Percentiles rank a stretch among this genome's conserved stretches.
These are phyloP conservation scores for Sminthurides aquaticus DNA, from an alignment of 2,888 invertebrate genomes.

Conservation along the genomic window DNA sequence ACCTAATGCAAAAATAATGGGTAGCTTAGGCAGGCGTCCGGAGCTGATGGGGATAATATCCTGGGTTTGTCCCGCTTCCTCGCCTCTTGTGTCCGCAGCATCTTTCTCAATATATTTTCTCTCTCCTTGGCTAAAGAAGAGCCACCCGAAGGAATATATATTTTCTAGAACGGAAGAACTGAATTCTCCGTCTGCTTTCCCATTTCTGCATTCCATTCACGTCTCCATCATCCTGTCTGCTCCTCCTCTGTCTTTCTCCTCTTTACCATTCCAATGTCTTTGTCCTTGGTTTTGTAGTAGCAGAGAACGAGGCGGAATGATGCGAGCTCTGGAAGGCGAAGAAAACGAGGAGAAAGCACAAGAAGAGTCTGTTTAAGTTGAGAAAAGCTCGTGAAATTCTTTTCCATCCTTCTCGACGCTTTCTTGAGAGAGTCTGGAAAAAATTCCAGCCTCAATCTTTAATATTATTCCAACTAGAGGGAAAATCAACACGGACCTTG, in stretches of 20 bases:
- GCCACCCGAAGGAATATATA: too few relatives aligned
- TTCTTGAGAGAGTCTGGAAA: background rate
- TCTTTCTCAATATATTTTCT: too few relatives aligned
- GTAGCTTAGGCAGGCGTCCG: background rate
- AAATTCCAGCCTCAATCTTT: background rate
- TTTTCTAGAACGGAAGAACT: too few relatives aligned
- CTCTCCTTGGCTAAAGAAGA: too few relatives aligned
- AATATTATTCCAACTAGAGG: background rate
- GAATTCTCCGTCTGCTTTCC: background rate
- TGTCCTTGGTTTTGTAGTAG: too few relatives aligned
- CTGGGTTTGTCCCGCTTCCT: background rate
- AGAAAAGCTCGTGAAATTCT: too few relatives aligned
- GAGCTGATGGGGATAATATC: background rate
- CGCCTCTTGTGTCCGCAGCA: background rate
- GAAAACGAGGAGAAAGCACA: too few relatives aligned
- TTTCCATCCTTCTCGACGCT: too few relatives aligned
- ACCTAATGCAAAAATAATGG: conserved; percentile 25
- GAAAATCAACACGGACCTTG: background rate
- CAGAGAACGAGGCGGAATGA: too few relatives aligned
- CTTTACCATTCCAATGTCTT: background rate
- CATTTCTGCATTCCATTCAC: background rate
- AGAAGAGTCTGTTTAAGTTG: too few relatives aligned
- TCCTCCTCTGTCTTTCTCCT: background rate
- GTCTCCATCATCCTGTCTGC: background rate
- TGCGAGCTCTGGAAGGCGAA: too few relatives aligned